Base-by-base conservation (phyloP, 2,797 vertebrate species). In the Trachurus trachurus region DNA sequence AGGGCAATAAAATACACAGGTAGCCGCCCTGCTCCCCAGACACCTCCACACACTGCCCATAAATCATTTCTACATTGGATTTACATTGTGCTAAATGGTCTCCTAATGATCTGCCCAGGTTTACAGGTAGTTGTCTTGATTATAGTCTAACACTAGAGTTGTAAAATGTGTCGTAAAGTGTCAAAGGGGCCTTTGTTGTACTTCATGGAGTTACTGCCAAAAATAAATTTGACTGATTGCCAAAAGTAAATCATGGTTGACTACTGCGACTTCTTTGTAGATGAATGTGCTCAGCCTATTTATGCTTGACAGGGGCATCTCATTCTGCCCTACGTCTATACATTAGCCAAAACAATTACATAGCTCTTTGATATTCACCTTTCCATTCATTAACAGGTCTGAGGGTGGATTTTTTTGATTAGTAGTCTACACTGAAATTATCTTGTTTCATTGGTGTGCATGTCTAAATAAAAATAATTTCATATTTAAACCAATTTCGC, bases 1-100 rank as follows among this genome's bases (percentile, higher is more conserved):
- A 78, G 39, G 22, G 72, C 52, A 64, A 78, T 81, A 67, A 79
- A 91, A 86, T 56, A 82, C 70, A 71, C 70, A 84, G 71, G 82
- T 78, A 90, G 86, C 74, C 76, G 16, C 68, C 31, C 52, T 66
- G 37, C 74, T 85, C 81, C 66, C 82, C 66, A 83, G 75, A 84
- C 75, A 75, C 74, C 37, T 70, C 50, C 53, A 76, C 80, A 80
- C 40, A 45, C 58, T 47, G 34, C 31, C 13, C 68, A 82, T 91
- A 86, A 93, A 91, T 93, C 85, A 88, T 45, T 50, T 64, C 15
- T 57, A 53, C 63, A 40, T 67, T 75, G 66, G 65, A 83, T 80
- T 67, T 68, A 84, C 86, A 85, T 81, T 78, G 75, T 74, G 65
- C 76, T 88, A 69, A 74, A 85, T 40, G 63, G 40, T 66, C 54